phyloP scores from a whole-genome alignment of 2,113 vertebrate species.

The Tapirus terrestris region DNA sequence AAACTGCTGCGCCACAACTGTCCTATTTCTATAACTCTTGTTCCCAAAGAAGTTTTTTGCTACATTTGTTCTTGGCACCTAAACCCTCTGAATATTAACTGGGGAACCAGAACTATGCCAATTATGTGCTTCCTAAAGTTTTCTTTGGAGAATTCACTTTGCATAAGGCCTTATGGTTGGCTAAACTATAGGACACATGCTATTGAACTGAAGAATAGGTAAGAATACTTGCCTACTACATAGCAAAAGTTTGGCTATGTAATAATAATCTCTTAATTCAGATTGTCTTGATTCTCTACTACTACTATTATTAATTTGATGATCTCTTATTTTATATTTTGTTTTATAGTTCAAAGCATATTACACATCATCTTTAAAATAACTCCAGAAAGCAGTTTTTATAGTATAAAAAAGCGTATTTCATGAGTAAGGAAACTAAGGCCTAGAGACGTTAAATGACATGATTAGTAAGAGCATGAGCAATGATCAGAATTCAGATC shows the following conservation, averaged over 20 bases:
- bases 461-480: not conserved
- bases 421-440: not conserved
- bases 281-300: not conserved
- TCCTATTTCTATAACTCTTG: not conserved
- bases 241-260: not conserved
- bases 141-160: constrained; percentile 45
- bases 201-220: not conserved
- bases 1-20: too few species aligned
- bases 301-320: not conserved
- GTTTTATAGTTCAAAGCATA: not conserved
- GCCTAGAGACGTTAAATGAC: not conserved
- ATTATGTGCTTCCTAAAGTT: not conserved
- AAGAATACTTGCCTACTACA: not conserved
- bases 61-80: not conserved
- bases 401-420: not conserved
- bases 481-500: not conserved
- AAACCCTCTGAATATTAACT: not conserved
- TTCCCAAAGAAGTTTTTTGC: not conserved
- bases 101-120: not conserved
- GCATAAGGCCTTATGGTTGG: not conserved
- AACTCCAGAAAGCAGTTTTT: not conserved
- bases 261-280: not conserved
- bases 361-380: not conserved
- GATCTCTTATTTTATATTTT: not conserved
- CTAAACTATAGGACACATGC: not conserved